phyloP scores from a whole-genome alignment of 2,113 vertebrate species.

The Eonycteris spelaea region DNA sequence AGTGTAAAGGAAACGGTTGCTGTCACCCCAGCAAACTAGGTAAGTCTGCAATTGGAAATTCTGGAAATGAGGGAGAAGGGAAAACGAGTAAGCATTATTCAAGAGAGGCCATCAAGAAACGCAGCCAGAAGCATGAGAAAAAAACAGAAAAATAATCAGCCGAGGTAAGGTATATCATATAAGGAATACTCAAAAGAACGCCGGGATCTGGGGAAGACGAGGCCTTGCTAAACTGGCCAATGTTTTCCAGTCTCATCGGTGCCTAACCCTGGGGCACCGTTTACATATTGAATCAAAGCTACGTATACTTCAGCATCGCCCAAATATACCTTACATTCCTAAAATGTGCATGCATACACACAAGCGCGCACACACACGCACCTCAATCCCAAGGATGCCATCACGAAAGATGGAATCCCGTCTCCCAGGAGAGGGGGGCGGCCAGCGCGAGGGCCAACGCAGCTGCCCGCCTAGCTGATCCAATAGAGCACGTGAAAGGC shows the following conservation, averaged over 20 bases:
- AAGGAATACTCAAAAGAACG: neutral
- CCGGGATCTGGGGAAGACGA: neutral
- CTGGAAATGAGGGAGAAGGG: neutral
- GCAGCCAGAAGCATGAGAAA: neutral
- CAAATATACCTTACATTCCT: neutral
- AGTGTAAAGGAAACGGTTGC: neutral
- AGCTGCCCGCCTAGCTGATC: neutral
- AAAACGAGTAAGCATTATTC: neutral
- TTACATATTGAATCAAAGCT: neutral
- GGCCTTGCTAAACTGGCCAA: constrained; percentile 12
- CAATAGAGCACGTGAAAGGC: neutral
- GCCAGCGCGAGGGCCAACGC: neutral
- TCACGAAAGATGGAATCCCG: constrained; percentile 36
- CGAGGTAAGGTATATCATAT: neutral
- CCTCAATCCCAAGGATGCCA: constrained; percentile 35
- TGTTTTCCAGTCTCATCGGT: neutral
- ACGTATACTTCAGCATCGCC: neutral
- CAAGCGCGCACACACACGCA: neutral
- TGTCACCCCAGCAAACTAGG: neutral
- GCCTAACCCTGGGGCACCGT: neutral
- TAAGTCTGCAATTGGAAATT: neutral
- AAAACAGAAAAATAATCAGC: neutral
- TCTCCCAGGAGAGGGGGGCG: neutral
- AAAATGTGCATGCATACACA: neutral
- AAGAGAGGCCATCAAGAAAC: constrained; percentile 53